Base-by-base conservation (phyloP, 1,140 invertebrate species). In the Planococcus citri region DNA sequence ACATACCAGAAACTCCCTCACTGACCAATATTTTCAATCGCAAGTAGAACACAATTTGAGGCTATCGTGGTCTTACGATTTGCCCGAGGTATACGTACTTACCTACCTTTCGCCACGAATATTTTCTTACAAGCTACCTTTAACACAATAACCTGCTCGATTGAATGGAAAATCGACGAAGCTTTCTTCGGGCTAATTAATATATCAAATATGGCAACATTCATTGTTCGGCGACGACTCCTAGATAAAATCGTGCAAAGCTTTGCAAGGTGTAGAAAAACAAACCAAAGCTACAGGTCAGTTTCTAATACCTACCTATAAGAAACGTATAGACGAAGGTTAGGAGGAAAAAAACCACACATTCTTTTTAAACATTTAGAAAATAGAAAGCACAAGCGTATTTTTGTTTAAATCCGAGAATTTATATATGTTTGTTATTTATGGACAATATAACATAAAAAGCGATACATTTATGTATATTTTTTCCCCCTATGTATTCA, bases 381-480 rank as follows among this genome's bases (percentile, higher is more conserved):
- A 51, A 51, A 51, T 51, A 51, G 41, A 51, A 51, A 51, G 41
- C n/a, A 51, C 12, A 51, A 51, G 14, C n/a, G 41, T 51, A 51
- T 51, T 51, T 51, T 51, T 20, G 41, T 51, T 51, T 51, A 51
- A 51, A 51, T 51, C 41, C 41, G 6, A 51, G 10, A n/a, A 17
- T 51, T 51, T 51, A 51, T 51, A 51, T 51, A 4, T 20, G 41
- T 51, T 51, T 17, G 41, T 51, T 51, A 51, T 51, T 51, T 51
- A 51, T 51, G 41, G 41, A 51, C n/a, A 51, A 51, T 51, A 51
- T 51, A 51, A 33, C 29, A 33, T 33, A 33, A 33, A 33, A 33
- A 14, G 41, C 41, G 41, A 51, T 51, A 51, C 41, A 51, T 51
- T 51, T 51, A 51, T 51, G 41, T 51, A 51, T 51, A 51, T 51